These are phyloP conservation scores for Maniola jurtina DNA, from an alignment of 1,140 invertebrate genomes.

Conservation along the genomic window DNA sequence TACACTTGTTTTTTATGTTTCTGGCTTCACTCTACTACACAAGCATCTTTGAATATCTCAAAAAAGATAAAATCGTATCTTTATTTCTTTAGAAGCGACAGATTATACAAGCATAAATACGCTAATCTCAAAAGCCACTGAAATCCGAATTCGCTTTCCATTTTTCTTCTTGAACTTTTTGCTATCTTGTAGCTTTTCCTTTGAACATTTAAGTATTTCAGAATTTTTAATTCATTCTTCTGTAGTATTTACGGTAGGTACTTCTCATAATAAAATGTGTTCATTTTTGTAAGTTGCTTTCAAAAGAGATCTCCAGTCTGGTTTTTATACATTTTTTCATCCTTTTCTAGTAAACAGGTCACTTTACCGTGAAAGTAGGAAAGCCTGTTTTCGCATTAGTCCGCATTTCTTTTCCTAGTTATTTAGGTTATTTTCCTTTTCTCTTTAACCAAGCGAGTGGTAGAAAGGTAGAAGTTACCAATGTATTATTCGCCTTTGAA, in stretches of 20 bases:
- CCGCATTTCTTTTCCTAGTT: neutral
- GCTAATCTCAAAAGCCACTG: conserved; percentile 21
- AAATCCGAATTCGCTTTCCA: conserved; percentile 20
- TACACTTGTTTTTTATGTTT: too few relatives aligned
- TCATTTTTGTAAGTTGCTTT: conserved; percentile 22
- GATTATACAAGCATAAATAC: conserved; percentile 21
- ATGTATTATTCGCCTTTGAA: too few relatives aligned
- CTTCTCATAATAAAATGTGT: conserved; percentile 24
- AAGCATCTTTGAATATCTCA: neutral
- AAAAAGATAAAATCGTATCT: too few relatives aligned
- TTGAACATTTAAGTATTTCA: conserved; percentile 29
- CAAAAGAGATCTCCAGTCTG: conserved; percentile 17
- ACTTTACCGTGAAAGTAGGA: conserved; percentile 34
- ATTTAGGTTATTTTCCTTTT: too few relatives aligned
- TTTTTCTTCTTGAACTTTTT: conserved; percentile 19
- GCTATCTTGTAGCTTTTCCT: conserved; percentile 25
- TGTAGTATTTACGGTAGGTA: conserved; percentile 22
- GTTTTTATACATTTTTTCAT: conserved; percentile 20
- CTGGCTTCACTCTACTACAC: too few relatives aligned
- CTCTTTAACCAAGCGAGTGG: too few relatives aligned
- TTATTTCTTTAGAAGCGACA: conserved; percentile 1
- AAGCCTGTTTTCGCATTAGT: conserved; percentile 15
- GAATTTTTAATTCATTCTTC: conserved; percentile 21
- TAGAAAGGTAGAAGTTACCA: too few relatives aligned
- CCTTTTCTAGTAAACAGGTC: conserved; percentile 42